Evolutionary conservation across 2,797 vertebrate genomes (phyloP), one percentile per base, ranked within the genome.

Genomic region (Acanthiza pusilla): DNA sequence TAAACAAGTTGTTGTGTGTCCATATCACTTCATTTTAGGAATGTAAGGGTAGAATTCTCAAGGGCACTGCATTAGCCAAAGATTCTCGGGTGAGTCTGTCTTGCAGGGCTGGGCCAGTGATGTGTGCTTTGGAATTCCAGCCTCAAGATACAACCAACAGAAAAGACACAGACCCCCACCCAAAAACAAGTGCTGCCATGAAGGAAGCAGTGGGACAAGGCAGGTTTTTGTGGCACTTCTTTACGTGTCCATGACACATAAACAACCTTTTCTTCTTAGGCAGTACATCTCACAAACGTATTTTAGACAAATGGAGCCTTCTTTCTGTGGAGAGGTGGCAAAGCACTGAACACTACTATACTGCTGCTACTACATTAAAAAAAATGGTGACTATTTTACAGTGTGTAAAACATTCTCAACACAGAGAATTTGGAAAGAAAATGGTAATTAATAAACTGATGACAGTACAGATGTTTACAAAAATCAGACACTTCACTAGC

Each of bases 131-230:
- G 63, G 26, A 89, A 79, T 43, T 14, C 18, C n/a, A 76, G 29
- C 27, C 16, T 73, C 43, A 62, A 57, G 25, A 87, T 2, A 60
- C 0, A 2, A 36, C 34, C 15, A 34, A 58, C 8, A 45, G 50
- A 54, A 53, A 72, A 54, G 17, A 62, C 16, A 30, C 2, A 45
- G 38, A 48, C 25, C 74, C 5, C 43, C 32, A 85, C 48, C 5
- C 45, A 62, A 1, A 1, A 0, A 4, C 27, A 61, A 20, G 21
- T 26, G 29, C 48, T 67, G 73, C n/a, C 34, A 9, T 5, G 32
- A 78, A 78, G 29, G 76, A 70, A 80, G 75, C 55, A 42, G 32
- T 2, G 26, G n/a, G 26, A 67, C 53, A 84, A 67, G n/a, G 32
- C 61, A 92, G 61, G 34, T 7, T 57, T n/a, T 34, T 57, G 38